These are phyloP conservation scores for Epirrita christyi DNA, from an alignment of 2,888 invertebrate species.

Conservation along the genomic window DNA sequence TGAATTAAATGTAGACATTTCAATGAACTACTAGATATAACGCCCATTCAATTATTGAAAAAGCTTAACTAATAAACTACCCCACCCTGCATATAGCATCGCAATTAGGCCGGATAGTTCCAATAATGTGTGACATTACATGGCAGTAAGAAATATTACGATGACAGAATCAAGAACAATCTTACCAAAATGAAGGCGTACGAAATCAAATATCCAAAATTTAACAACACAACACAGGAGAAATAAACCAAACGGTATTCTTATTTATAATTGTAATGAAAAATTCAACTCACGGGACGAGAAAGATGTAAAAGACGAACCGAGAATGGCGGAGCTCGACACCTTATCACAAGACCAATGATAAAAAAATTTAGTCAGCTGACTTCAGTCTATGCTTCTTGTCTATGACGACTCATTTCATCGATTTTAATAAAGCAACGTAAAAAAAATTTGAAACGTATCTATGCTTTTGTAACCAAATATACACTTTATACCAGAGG, in stretches of 20 bases:
- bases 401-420: conserved; percentile 62
- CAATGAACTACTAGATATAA: neutral
- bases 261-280: conserved; percentile 50
- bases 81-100: conserved; percentile 4
- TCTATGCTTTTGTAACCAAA: neutral
- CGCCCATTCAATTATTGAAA: neutral
- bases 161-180: conserved; percentile 58
- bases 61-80: neutral
- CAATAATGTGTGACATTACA: conserved; percentile 53
- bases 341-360: conserved; percentile 85
- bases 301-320: conserved; percentile 80
- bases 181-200: conserved; percentile 55
- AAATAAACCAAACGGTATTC: conserved; percentile 44
- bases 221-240: conserved; percentile 56
- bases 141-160: conserved; percentile 46
- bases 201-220: conserved; percentile 48
- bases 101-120: conserved; percentile 25
- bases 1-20: conserved; percentile 2
- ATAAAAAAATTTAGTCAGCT: conserved; percentile 83
- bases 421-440: conserved; percentile 57
- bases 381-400: conserved; percentile 74
- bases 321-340: conserved; percentile 82
- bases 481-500: neutral
- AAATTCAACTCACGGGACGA: conserved; percentile 78
- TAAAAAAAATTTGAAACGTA: neutral